phyloP scores from a whole-genome alignment of 92 coral and sea anemone genomes.

The Porites lobata region DNA sequence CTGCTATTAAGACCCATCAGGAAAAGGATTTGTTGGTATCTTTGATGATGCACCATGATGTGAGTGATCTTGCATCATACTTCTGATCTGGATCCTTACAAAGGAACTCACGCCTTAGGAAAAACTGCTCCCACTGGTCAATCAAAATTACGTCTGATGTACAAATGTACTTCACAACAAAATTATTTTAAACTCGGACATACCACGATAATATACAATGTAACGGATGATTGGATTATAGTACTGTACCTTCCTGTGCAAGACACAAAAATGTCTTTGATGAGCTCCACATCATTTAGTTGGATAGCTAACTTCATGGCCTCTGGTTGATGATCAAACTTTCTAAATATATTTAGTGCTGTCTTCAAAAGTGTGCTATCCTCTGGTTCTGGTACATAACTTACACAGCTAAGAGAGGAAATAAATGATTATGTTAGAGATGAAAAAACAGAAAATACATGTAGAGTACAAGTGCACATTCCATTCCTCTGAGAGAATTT shows the following conservation, averaged over 20 bases:
- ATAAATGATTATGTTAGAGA: neutral
- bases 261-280: conserved; percentile 88
- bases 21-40: no score
- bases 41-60: no score
- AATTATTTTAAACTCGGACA: neutral
- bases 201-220: no score
- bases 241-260: conserved; percentile 88
- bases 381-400: conserved; percentile 98
- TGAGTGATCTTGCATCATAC: no score
- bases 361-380: conserved; percentile 88
- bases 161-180: no score
- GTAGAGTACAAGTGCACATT: neutral
- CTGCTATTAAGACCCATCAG: no score
- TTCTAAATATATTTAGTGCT: conserved; percentile 89
- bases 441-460: neutral
- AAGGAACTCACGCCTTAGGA: no score
- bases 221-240: neutral
- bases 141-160: no score
- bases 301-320: conserved; percentile 95
- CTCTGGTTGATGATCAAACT: conserved; percentile 87
- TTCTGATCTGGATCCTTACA: no score
- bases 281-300: conserved; percentile 87
- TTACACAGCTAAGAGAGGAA: conserved; percentile 82
- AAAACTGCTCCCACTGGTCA: no score
- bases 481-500: no score